Percentiles rank a stretch among this genome's conserved stretches.
Conservation (phyloP, 2,888 invertebrate species). For the Troilus luridus region DNA sequence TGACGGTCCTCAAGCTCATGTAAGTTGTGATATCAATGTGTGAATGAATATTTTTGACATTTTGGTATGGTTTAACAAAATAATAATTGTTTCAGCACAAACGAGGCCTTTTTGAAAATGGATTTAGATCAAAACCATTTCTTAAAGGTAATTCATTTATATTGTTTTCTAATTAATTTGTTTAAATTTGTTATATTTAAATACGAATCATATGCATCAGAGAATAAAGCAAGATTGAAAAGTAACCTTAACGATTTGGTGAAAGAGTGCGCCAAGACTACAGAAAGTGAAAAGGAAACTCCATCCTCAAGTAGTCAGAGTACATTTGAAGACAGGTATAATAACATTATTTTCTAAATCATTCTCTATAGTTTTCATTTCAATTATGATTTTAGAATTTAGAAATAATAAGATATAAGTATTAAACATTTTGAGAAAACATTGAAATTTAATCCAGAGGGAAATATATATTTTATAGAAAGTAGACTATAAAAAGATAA, state of each 20-base stretch:
- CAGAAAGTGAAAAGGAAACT: background rate
- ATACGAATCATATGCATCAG: background rate
- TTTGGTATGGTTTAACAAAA: background rate
- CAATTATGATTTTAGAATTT: background rate
- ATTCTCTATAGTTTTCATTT: background rate
- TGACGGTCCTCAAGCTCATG: background rate
- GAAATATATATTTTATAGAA: too few species aligned
- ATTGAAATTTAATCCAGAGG: too few species aligned
- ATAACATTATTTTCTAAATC: background rate
- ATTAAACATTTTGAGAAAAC: too few species aligned
- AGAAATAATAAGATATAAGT: background rate
- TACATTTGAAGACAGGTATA: background rate
- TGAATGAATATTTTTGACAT: background rate
- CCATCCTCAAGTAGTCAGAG: background rate
- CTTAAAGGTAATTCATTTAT: conserved; percentile 35
- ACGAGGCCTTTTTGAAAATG: conserved; percentile 50
- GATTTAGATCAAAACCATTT: conserved; percentile 52
- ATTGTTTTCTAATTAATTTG: background rate
- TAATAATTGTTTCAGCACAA: background rate
- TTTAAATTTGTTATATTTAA: background rate
- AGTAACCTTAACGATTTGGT: conserved; percentile 50
- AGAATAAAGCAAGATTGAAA: conserved; percentile 54
- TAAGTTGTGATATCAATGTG: background rate
- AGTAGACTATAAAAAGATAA: too few species aligned
- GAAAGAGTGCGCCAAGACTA: background rate